A percentile compares a stretch with the other conserved stretches of the same genome.
Evolutionary conservation across 2,888 invertebrate species (phyloP).

Genomic region (Harmothoe impar): DNA sequence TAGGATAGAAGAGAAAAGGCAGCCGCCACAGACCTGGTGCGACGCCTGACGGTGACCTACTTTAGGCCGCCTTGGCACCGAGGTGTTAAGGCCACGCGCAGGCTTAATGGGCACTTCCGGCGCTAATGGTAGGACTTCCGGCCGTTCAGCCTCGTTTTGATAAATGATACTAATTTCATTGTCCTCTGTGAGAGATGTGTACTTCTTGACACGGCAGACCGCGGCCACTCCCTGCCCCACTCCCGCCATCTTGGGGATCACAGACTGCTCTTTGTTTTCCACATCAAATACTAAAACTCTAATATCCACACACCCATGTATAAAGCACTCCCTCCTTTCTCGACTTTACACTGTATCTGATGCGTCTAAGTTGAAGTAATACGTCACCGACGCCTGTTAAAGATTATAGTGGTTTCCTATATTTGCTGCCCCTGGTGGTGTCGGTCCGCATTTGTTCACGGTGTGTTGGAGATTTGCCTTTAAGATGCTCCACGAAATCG

Average conservation of each 20-base stretch:
- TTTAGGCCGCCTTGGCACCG: background rate
- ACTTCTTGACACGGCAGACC: constrained; percentile 55
- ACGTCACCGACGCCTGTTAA: too few species aligned
- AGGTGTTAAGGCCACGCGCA: constrained; percentile 53
- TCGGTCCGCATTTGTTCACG: too few species aligned
- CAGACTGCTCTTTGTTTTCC: background rate
- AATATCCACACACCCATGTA: background rate
- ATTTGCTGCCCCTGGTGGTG: too few species aligned
- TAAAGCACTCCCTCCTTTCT: too few species aligned
- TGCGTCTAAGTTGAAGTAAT: too few species aligned
- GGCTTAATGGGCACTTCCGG: constrained; percentile 57
- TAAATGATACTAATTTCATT: constrained; percentile 63
- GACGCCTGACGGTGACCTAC: background rate
- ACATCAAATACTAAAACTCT: constrained; percentile 9
- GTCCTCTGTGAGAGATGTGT: constrained; percentile 55
- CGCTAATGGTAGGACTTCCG: constrained; percentile 60
- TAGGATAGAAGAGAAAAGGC: too few species aligned
- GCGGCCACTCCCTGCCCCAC: background rate
- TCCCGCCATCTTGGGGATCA: background rate
- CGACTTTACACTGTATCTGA: too few species aligned
- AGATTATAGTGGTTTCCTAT: too few species aligned
- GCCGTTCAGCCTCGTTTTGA: constrained; percentile 53
- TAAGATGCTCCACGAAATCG: too few species aligned
- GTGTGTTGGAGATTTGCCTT: too few species aligned
- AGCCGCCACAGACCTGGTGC: background rate